Conservation (phyloP, 2,797 vertebrate genomes). For the Alcedo atthis region DNA sequence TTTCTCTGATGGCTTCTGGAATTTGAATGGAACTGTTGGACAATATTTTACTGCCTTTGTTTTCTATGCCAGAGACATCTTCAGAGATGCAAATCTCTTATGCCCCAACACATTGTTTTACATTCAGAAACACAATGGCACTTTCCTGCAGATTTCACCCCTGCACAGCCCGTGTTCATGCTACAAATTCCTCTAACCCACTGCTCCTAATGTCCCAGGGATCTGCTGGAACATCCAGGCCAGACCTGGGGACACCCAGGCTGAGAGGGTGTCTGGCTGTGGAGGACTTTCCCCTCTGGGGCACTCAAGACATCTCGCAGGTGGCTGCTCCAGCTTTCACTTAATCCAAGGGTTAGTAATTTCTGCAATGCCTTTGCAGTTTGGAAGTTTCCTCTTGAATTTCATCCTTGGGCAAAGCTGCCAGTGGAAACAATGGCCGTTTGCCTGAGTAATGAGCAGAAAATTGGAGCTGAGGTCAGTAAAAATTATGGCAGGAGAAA, state of each 20-base stretch:
- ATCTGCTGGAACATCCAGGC: neutral
- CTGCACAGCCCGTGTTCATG: neutral
- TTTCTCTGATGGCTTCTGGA: constrained; percentile 4
- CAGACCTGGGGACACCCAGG: neutral
- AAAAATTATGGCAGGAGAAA: constrained; percentile 40
- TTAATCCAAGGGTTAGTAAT: neutral
- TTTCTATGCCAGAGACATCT: constrained; percentile 28
- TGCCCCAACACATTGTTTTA: constrained; percentile 30
- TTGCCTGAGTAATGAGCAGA: constrained; percentile 51
- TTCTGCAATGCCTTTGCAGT: neutral
- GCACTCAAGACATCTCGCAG: neutral
- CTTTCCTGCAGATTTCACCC: constrained; percentile 27
- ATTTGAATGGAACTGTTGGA: neutral
- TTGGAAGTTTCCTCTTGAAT: constrained; percentile 23
- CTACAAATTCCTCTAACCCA: neutral
- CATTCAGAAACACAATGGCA: neutral
- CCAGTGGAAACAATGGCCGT: constrained; percentile 39
- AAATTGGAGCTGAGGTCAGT: constrained; percentile 37
- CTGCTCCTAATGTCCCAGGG: neutral
- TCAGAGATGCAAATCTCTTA: constrained; percentile 26
- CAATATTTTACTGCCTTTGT: neutral
- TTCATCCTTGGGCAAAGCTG: neutral
- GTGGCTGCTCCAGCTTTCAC: neutral
- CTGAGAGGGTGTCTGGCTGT: neutral
- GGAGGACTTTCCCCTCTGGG: neutral